These are phyloP conservation scores for Dolomedes plantarius DNA, from an alignment of 2,888 invertebrate genomes.

Conservation along the genomic window DNA sequence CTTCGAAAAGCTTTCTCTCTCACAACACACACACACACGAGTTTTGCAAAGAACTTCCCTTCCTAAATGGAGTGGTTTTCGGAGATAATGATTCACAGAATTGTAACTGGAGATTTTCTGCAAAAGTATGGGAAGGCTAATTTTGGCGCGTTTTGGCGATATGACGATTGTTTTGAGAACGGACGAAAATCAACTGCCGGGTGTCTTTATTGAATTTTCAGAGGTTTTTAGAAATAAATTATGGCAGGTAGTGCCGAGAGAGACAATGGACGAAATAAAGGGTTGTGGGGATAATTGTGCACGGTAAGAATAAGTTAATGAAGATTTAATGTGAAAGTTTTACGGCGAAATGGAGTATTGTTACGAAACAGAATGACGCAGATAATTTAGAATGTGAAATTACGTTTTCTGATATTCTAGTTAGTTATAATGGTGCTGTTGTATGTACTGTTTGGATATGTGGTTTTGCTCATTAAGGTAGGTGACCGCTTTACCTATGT, in stretches of 20 bases:
- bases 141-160: neutral
- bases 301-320: neutral
- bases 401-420: too few species aligned
- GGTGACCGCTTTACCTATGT: too few species aligned
- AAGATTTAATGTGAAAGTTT: neutral
- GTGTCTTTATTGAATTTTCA: constrained; percentile 5
- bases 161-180: neutral
- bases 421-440: too few species aligned
- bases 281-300: too few species aligned
- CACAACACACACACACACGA: too few species aligned
- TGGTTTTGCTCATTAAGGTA: too few species aligned
- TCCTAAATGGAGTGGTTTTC: neutral
- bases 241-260: neutral
- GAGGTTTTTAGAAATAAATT: neutral
- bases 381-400: too few species aligned
- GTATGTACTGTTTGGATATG: too few species aligned
- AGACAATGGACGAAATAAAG: neutral
- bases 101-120: neutral
- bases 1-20: too few species aligned
- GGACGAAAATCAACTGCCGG: too few species aligned
- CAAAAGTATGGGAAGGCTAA: neutral
- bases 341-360: neutral
- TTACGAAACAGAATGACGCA: too few species aligned
- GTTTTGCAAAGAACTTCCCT: neutral
- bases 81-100: constrained; percentile 4